Conservation (phyloP, 2,113 vertebrate species). For the Mellivora capensis region DNA sequence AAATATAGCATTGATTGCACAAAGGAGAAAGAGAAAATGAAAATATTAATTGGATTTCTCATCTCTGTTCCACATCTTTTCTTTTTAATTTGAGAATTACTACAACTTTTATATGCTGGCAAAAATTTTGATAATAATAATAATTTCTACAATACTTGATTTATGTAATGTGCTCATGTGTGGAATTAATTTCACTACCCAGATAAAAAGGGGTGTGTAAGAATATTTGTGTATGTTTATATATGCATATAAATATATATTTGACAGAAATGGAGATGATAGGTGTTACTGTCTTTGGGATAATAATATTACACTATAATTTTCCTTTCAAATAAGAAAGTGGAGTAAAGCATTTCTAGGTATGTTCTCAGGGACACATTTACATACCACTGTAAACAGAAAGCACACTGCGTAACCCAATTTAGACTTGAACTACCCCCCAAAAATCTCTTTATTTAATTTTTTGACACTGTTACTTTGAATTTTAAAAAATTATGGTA, state of each 20-base stretch:
- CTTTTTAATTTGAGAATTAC: slow-evolving; percentile 58
- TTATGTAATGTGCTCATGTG: slow-evolving; percentile 41
- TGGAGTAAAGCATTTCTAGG: neutral
- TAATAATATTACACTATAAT: neutral
- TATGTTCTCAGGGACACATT: neutral
- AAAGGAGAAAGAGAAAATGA: slow-evolving; percentile 55
- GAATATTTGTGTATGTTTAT: neutral
- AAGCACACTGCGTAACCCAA: neutral
- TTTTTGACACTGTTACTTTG: neutral
- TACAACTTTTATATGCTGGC: neutral
- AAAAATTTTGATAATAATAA: slow-evolving; percentile 29
- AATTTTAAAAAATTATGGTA: neutral
- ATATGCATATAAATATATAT: neutral
- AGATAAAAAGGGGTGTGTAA: neutral
- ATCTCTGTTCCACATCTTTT: slow-evolving; percentile 56
- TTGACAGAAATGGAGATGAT: neutral
- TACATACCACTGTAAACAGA: neutral
- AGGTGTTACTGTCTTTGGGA: neutral
- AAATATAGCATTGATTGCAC: slow-evolving; percentile 10
- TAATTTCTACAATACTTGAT: slow-evolving; percentile 31
- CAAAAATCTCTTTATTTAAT: neutral
- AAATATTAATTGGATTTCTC: slow-evolving; percentile 63
- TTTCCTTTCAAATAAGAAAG: neutral
- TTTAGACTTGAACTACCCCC: neutral
- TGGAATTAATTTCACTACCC: slow-evolving; percentile 45